Conservation (phyloP, 2,113 vertebrate genomes). For the Oreochromis spilurus region DNA sequence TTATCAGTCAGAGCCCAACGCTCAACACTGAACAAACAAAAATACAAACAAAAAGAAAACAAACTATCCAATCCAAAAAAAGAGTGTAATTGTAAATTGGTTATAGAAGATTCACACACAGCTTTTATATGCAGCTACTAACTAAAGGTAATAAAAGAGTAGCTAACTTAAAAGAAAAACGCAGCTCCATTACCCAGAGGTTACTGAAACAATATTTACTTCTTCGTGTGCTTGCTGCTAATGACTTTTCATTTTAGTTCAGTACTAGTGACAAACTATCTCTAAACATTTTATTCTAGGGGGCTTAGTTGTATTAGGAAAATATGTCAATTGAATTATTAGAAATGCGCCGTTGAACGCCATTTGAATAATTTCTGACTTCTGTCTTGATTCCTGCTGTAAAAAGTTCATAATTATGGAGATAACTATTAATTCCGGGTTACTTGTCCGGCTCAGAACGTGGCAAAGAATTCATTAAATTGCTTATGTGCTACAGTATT, state of each 20-base stretch:
- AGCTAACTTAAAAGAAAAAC: not conserved
- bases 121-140: not conserved
- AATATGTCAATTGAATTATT: not conserved
- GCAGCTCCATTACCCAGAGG: not conserved
- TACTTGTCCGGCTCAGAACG: not conserved
- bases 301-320: not conserved
- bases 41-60: not conserved
- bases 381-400: not conserved
- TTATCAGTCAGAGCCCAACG: not conserved
- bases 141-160: not conserved
- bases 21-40: not conserved
- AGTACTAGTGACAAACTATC: not conserved
- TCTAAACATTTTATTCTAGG: not conserved
- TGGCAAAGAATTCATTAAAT: slow-evolving; percentile 20
- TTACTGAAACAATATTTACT: not conserved
- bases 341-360: not conserved
- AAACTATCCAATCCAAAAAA: not conserved
- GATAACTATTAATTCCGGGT: not conserved
- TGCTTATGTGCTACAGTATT: not conserved
- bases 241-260: not conserved
- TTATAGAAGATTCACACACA: not conserved
- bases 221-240: not conserved
- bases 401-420: not conserved
- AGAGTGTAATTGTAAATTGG: not conserved
- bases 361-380: not conserved